phyloP scores from a whole-genome alignment of 2,113 vertebrate species.

The Ovibos moschatus region DNA sequence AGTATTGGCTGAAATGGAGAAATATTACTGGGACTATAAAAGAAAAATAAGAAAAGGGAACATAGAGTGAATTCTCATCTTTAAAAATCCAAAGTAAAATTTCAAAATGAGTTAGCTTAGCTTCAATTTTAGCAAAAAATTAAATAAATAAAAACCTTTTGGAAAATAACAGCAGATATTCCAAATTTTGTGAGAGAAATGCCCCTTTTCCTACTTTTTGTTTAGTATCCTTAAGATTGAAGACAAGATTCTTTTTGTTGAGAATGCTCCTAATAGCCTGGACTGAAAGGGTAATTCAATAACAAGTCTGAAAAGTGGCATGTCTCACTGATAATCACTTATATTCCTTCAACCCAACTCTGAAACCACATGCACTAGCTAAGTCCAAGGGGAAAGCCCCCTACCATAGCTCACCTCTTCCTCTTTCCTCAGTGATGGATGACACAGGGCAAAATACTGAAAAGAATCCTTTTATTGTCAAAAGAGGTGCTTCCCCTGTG shows the following conservation, averaged over 20 bases:
- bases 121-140: background rate
- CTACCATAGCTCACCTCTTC: background rate
- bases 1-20: background rate
- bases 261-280: slow-evolving; percentile 15
- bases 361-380: background rate
- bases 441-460: background rate
- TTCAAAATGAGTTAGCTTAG: slow-evolving; percentile 28
- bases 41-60: background rate
- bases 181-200: background rate
- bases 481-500: background rate
- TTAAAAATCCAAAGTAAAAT: slow-evolving; percentile 13
- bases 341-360: background rate
- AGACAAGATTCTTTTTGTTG: background rate
- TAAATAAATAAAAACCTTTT: background rate
- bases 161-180: background rate
- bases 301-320: background rate
- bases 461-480: background rate
- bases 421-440: background rate
- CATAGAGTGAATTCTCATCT: background rate
- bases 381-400: background rate
- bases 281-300: background rate
- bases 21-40: background rate
- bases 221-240: background rate
- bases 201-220: background rate
- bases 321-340: background rate